Evolutionary conservation across 2,888 invertebrate species (phyloP), one percentile per base, ranked within the genome.

Genomic region (Rhogogaster chlorosoma): DNA sequence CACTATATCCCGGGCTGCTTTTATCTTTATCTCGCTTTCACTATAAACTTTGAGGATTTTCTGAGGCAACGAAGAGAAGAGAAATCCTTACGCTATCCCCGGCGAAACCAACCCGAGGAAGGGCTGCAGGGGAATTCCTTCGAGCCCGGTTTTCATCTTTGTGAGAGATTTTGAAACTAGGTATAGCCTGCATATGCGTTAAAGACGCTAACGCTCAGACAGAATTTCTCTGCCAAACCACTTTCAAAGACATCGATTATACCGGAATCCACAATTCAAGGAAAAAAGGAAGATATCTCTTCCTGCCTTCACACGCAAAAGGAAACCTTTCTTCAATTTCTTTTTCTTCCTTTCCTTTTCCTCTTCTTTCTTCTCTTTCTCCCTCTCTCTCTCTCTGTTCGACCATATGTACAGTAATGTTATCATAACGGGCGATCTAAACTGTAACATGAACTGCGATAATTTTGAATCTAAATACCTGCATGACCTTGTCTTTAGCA

Each of bases 11-110:
- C 12, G 15, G 22, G 10, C 12, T 26, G 67, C 15, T 32, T 67
- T 42, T 42, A 73, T 73, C 73, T 42, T 38, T 73, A n/a, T 42
- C 42, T 22, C n/a, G 42, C 73, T 70, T 70, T 70, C 12, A 36
- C 36, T 9, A 45, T 45, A 70, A 70, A 70, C 70, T 70, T 70
- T 70, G 6, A 38, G 70, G 70, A 70, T 70, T 70, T 70, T 70
- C 36, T 2, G 1, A 36, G 70, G 38, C 70, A 61, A 26, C 26
- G 3, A 2, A 26, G 61, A 61, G 26, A 61, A 26, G 22, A 22
- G 57, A 57, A 57, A 22, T 57, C 57, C 22, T 57, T 22, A 57
- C 22, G 57, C 7, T 22, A 57, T 15, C 45, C 45, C 2, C 53
- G 53, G n/a, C n/a, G 53, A 53, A 53, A n/a, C 4, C 53, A 53